Base-by-base conservation (phyloP, 1,140 invertebrate genomes). In the Drosophila teissieri region DNA sequence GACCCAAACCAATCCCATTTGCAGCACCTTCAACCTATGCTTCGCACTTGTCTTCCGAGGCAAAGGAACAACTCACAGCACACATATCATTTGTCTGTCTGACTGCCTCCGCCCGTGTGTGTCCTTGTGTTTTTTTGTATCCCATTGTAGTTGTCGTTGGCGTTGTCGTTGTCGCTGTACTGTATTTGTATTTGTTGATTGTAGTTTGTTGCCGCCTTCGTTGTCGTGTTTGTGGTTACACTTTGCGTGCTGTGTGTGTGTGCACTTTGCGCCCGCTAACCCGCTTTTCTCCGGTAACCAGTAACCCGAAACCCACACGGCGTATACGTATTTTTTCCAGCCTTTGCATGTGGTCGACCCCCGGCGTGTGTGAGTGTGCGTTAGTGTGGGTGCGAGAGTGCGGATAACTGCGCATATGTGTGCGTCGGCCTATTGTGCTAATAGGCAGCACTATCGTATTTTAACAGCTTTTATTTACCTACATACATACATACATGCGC, bases 381-480 rank as follows among this genome's bases (percentile, higher is more conserved):
- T 63, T 40, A 8, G 19, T 62, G 54, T 62, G n/a, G n/a, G 48
- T 51, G 48, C 3, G n/a, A 31, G 58, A 36, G 58, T 62, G 53
- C 45, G 46, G 61, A 65, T 65, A 53, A 27, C 46, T 44, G 64
- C 61, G 62, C 58, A 68, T 69, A 64, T 73, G 83, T 86, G 60
- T 86, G 60, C 42, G 46, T 62, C 69, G 57, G 65, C 77, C 75
- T 89, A 84, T 88, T 88, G 84, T 88, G 73, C 84, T 88, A 88
- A 88, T 88, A 89, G 84, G 76, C 80, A 88, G 68, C 80, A 79
- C 80, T 88, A 89, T 88, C 84, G 85, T 83, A 88, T 88, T 88
- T 88, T 89, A 88, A 89, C 84, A 89, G 84, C 72, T 89, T 80
- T 77, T 89, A 88, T 83, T 86, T 84, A 80, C 84, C 89, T 69